These are phyloP conservation scores for Xerus inauris DNA, from an alignment of 2,113 vertebrate genomes.

Conservation along the genomic window DNA sequence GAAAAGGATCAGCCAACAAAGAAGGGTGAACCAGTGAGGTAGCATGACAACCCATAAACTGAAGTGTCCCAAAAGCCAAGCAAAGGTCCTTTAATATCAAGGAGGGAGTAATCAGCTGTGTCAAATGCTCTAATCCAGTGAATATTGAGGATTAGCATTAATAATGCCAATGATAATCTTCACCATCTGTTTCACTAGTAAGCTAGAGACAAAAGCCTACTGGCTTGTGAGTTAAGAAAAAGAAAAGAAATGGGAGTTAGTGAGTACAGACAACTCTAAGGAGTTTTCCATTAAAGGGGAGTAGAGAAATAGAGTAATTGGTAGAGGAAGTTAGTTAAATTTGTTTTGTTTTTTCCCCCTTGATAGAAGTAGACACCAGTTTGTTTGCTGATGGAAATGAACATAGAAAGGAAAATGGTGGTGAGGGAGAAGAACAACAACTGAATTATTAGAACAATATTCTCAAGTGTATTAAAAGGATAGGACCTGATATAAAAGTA, in stretches of 20 bases:
- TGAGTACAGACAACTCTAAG: neutral
- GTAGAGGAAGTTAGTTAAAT: neutral
- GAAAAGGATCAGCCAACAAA: neutral
- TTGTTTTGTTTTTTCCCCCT: neutral
- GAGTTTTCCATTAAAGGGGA: neutral
- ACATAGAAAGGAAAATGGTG: neutral
- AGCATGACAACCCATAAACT: neutral
- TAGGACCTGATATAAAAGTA: neutral
- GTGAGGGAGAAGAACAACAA: neutral
- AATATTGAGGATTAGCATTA: neutral
- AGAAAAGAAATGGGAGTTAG: neutral
- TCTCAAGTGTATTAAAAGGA: neutral
- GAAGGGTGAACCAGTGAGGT: neutral
- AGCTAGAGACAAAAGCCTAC: neutral
- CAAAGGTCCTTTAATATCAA: neutral
- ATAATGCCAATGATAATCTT: neutral
- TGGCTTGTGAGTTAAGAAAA: neutral
- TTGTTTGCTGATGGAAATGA: conserved; percentile 14
- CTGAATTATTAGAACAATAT: neutral
- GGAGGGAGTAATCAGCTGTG: neutral
- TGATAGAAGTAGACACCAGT: neutral
- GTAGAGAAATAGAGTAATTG: neutral
- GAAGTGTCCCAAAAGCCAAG: neutral
- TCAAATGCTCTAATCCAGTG: neutral
- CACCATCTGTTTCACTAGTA: neutral